Evolutionary conservation across 1,140 invertebrate species (phyloP).

Genomic region (Pseudachorutes palmiensis): DNA sequence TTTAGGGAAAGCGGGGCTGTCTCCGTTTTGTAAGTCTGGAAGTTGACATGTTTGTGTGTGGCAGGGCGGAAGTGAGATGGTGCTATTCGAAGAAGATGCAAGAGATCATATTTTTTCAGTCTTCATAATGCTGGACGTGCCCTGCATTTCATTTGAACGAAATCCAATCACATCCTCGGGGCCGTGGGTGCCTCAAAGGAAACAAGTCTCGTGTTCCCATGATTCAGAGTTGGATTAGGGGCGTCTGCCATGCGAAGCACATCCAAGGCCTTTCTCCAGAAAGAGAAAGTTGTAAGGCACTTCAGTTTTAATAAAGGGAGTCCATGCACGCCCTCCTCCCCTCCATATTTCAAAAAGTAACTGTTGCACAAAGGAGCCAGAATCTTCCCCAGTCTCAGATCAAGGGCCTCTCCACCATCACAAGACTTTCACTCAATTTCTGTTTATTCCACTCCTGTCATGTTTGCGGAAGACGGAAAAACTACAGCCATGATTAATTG

Average conservation of each 20-base stretch:
- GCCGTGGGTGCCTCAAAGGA: neutral
- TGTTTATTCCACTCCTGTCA: neutral
- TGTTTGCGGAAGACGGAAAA: neutral
- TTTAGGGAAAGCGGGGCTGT: neutral
- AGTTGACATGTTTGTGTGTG: neutral
- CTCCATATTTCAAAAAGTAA: neutral
- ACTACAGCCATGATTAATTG: neutral
- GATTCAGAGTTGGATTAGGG: neutral
- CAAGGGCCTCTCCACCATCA: neutral
- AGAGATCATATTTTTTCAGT: neutral
- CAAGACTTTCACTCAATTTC: neutral
- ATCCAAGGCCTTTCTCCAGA: neutral
- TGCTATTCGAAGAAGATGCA: neutral
- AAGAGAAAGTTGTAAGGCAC: too few species aligned
- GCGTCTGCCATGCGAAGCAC: neutral
- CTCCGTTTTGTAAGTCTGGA: neutral
- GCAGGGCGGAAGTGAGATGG: neutral
- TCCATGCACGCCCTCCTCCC: neutral
- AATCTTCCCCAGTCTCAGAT: neutral
- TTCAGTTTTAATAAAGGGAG: neutral
- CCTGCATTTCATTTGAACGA: neutral
- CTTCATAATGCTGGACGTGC: slow-evolving; percentile 8
- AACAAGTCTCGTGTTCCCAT: neutral
- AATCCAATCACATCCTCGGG: slow-evolving; percentile 6
- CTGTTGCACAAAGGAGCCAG: neutral